Evolutionary conservation across 2,113 vertebrate genomes (phyloP), one percentile per base, ranked within the genome.

Genomic region (Tychaedon coryphoeus): DNA sequence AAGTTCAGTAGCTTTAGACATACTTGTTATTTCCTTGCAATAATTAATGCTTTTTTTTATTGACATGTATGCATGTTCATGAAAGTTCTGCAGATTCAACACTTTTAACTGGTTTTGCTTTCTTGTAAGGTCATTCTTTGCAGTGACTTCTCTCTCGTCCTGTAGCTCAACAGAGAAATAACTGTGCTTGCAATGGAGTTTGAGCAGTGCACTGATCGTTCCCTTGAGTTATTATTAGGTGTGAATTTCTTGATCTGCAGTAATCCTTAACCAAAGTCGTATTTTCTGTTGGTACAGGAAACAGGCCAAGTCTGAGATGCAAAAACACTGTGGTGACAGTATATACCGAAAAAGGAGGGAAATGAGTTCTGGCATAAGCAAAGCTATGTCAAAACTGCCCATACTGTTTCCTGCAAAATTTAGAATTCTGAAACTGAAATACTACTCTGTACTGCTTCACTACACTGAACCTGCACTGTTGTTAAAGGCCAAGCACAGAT

Each of bases 401-500:
- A 10, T 95, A 36, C 34, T 71, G 28, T 74, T 90, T 91, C 40
- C 60, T 93, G 42, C 78, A 89, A 92, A 91, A 69, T 89, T 74
- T 38, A 80, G 42, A 47, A 48, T 82, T 91, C 94, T 86, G 94
- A 72, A 82, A 80, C 57, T 8, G 14, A 90, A 81, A 48, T n/a
- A 40, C 57, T 94, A 8, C 66, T 92, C 51, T 86, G 60, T 95
- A 88, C 77, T 95, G 62, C 94, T 92, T 96, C 87, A 92, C 92
- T 91, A 71, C 94, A 60, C 64, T 86, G 85, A 89, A 51, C 64
- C 67, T 96, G 81, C 97, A 80, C 79, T 93, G 67, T 78, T 93
- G 89, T 98, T 97, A 98, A 98, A 98, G 95, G 95, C 97, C 97
- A 97, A 97, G 97, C 95, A 95, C 96, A 96, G 95, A 95, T 97